These are phyloP conservation scores for Ptychoptera contaminata DNA, from an alignment of 2,888 invertebrate species.

Conservation along the genomic window DNA sequence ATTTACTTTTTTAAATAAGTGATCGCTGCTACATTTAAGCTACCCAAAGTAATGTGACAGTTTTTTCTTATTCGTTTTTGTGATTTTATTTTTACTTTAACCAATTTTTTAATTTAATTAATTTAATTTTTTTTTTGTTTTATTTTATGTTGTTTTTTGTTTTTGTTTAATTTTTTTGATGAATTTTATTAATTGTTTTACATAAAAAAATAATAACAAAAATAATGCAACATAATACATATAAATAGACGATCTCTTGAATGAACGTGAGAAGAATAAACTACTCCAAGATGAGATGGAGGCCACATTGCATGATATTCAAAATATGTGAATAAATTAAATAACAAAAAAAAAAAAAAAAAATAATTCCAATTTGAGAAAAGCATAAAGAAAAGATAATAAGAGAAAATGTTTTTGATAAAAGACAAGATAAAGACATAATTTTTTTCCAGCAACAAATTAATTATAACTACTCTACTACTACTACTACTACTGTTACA, in stretches of 20 bases:
- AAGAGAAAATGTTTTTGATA: not conserved
- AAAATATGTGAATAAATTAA: conserved; percentile 72
- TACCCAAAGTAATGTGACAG: too few relatives aligned
- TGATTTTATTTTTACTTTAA: too few relatives aligned
- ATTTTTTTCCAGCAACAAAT: not conserved
- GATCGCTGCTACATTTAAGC: too few relatives aligned
- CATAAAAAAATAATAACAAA: not conserved
- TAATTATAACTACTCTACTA: conserved; percentile 4
- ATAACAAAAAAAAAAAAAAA: conserved; percentile 13
- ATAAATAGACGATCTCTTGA: conserved; percentile 76
- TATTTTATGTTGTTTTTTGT: conserved; percentile 10
- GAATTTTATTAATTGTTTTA: too few relatives aligned
- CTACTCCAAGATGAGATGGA: conserved; percentile 97
- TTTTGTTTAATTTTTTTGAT: conserved; percentile 27
- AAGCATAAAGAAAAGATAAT: not conserved
- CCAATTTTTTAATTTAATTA: not conserved
- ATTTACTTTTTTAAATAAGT: too few relatives aligned
- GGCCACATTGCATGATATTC: conserved; percentile 95
- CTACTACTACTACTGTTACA: conserved; percentile 1
- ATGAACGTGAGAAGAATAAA: conserved; percentile 91
- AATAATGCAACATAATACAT: conserved; percentile 1
- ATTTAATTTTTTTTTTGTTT: not conserved
- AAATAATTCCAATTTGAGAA: not conserved
- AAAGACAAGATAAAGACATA: conserved; percentile 1
- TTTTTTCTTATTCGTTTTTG: too few relatives aligned